phyloP scores from a whole-genome alignment of 92 coral and sea anemone genomes.

The Desmophyllum pertusum region DNA sequence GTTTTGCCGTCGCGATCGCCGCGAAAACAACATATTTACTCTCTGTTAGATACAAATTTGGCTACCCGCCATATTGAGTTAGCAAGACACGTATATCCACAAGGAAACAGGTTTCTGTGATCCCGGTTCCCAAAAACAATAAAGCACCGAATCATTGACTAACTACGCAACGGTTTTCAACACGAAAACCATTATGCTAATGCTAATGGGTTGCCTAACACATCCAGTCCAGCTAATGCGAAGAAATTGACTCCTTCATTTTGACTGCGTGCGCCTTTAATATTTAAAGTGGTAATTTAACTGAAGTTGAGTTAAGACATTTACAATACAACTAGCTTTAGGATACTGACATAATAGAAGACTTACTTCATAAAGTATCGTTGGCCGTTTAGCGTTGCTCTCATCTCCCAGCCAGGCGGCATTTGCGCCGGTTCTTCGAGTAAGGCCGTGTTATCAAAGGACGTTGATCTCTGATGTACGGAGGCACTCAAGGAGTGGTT shows the following conservation, averaged over 20 bases:
- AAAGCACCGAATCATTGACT: slow-evolving; percentile 25
- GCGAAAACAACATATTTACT: slow-evolving; percentile 36
- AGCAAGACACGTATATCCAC: slow-evolving; percentile 48
- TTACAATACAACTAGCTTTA: slow-evolving; percentile 2
- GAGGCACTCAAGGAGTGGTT: slow-evolving; percentile 70
- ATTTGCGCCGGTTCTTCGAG: slow-evolving; percentile 77
- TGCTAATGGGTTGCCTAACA: slow-evolving; percentile 28
- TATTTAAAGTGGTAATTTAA: slow-evolving; percentile 64
- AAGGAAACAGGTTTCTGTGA: slow-evolving; percentile 69
- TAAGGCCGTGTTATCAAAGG: slow-evolving; percentile 77
- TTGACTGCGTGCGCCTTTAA: slow-evolving; percentile 54
- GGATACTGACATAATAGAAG: background rate
- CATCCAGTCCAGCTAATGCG: slow-evolving; percentile 29
- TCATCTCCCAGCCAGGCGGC: slow-evolving; percentile 99
- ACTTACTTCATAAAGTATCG: slow-evolving; percentile 98
- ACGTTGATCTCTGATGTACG: slow-evolving; percentile 78
- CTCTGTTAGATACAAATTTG: slow-evolving; percentile 31
- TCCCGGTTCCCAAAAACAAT: slow-evolving; percentile 40
- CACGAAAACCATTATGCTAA: slow-evolving; percentile 11
- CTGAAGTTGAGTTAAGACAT: slow-evolving; percentile 42
- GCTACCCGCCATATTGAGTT: slow-evolving; percentile 89
- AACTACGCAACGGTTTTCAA: slow-evolving; percentile 11
- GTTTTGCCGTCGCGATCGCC: slow-evolving; percentile 27
- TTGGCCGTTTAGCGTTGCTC: slow-evolving; percentile 85
- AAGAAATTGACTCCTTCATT: slow-evolving; percentile 43